phyloP scores from a whole-genome alignment of 1,140 invertebrate species.

The Reticulitermes speratus region DNA sequence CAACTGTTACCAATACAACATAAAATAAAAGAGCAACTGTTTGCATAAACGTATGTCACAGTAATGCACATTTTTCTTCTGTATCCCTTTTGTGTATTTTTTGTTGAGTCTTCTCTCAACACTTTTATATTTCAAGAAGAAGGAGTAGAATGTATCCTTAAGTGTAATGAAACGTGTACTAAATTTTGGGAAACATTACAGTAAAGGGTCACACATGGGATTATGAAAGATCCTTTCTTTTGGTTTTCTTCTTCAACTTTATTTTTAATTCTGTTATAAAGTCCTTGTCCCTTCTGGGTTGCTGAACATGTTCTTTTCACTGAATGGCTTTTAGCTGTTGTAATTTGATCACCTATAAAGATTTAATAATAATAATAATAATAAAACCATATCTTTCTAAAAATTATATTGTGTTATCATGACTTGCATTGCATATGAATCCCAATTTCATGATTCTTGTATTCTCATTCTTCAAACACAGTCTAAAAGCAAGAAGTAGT shows the following conservation, averaged over 20 bases:
- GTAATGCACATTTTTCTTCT: too few relatives aligned
- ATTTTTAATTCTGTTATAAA: slow-evolving; percentile 35
- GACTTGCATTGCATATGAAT: neutral
- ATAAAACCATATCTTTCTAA: neutral
- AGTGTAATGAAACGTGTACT: too few relatives aligned
- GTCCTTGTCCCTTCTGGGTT: slow-evolving; percentile 30
- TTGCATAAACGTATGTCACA: too few relatives aligned
- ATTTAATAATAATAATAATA: slow-evolving; percentile 14
- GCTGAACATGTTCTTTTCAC: slow-evolving; percentile 30
- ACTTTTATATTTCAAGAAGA: too few relatives aligned
- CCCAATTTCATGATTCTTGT: neutral
- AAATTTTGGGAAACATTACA: too few relatives aligned
- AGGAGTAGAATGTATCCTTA: too few relatives aligned
- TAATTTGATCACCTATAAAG: neutral
- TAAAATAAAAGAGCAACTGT: too few relatives aligned
- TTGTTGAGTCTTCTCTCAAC: too few relatives aligned
- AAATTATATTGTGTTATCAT: neutral
- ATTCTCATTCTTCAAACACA: neutral
- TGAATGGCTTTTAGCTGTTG: slow-evolving; percentile 22
- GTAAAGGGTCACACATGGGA: neutral
- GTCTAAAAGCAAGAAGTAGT: slow-evolving; percentile 18
- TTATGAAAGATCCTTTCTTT: neutral
- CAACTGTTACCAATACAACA: too few relatives aligned
- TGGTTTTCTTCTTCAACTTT: slow-evolving; percentile 30
- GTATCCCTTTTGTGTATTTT: too few relatives aligned